Percentiles rank a stretch among this genome's conserved stretches.
These are phyloP conservation scores for Argyra leucocephala DNA, from an alignment of 2,888 invertebrate species.

Conservation along the genomic window DNA sequence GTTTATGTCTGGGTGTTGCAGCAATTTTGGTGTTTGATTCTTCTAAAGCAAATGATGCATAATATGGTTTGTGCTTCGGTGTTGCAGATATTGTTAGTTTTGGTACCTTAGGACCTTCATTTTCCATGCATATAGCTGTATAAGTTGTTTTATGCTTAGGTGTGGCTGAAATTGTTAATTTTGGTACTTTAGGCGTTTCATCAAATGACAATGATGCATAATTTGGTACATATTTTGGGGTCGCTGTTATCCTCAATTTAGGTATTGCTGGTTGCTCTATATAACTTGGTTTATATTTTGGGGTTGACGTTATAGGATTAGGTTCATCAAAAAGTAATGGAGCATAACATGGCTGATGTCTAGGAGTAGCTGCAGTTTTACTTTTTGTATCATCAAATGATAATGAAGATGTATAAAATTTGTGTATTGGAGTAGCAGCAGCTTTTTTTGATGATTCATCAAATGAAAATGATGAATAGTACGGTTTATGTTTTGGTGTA, in stretches of 20 bases:
- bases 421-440: background rate
- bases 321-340: background rate
- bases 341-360: background rate
- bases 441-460: background rate
- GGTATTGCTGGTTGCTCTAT: background rate
- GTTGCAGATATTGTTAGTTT: background rate
- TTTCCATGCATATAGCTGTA: background rate
- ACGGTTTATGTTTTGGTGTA: background rate
- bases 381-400: background rate
- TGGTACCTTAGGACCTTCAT: background rate
- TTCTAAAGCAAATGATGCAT: background rate
- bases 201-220: background rate
- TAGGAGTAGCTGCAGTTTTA: background rate
- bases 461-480: background rate
- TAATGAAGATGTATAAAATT: background rate
- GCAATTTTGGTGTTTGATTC: background rate
- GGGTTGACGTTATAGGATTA: background rate
- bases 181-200: background rate
- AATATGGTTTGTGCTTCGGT: background rate
- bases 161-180: background rate
- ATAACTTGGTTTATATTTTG: background rate
- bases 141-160: background rate
- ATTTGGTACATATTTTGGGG: background rate
- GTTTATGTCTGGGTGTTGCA: background rate
- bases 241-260: background rate